A percentile compares a stretch with the other conserved stretches of the same genome.
Evolutionary conservation across 2,888 invertebrate genomes (phyloP).

Genomic region (Drosophila gaucha): DNA sequence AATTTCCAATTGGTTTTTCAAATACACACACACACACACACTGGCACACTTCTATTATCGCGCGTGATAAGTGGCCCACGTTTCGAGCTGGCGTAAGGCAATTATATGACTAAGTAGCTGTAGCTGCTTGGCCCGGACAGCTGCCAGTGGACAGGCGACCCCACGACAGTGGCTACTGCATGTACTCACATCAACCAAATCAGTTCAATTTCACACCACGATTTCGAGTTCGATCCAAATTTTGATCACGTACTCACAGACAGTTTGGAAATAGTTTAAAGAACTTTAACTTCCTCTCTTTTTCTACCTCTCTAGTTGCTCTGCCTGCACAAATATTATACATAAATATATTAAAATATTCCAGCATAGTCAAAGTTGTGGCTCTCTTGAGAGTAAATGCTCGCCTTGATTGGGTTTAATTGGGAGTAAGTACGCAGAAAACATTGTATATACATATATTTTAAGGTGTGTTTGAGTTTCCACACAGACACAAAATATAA

Average conservation of each 20-base stretch:
- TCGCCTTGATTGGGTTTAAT: conserved; percentile 71
- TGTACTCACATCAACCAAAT: conserved; percentile 18
- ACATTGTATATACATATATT: conserved; percentile 16
- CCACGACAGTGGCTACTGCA: conserved; percentile 32
- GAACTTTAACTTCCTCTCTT: not conserved
- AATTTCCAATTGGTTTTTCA: conserved; percentile 75
- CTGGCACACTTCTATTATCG: conserved; percentile 53
- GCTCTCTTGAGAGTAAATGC: conserved; percentile 22
- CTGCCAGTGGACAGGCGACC: conserved; percentile 40
- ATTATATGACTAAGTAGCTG: conserved; percentile 62
- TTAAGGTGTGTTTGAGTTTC: conserved; percentile 1
- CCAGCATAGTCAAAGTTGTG: conserved; percentile 25
- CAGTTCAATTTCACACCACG: conserved; percentile 33
- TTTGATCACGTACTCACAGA: conserved; percentile 27
- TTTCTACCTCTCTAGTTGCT: not conserved
- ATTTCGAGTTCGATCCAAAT: conserved; percentile 4
- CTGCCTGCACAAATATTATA: conserved; percentile 3
- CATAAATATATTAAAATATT: conserved; percentile 7
- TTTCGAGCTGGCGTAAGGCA: conserved; percentile 45
- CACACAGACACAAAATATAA: conserved; percentile 1
- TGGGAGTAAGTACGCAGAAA: conserved; percentile 61
- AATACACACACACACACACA: conserved; percentile 36
- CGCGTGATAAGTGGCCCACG: conserved; percentile 68
- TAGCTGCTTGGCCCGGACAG: conserved; percentile 62
- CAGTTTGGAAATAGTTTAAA: no score